Evolutionary conservation across 2,888 invertebrate species (phyloP).

Genomic region (Rhagonycha lutea): DNA sequence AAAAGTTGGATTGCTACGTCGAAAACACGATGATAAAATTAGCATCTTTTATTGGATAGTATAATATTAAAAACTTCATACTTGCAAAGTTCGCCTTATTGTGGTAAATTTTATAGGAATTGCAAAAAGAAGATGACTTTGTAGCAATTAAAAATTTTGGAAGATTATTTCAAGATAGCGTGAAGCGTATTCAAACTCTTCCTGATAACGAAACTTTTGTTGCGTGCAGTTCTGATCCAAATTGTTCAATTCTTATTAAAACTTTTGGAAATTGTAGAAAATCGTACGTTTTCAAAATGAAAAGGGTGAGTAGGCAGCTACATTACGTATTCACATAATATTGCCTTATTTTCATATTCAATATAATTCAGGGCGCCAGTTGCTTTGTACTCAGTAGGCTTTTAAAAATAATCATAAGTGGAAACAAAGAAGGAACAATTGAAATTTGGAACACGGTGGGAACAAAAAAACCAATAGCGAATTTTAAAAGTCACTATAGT

Average conservation of each 20-base stretch:
- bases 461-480: conserved; percentile 49
- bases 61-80: conserved; percentile 41
- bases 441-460: conserved; percentile 63
- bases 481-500: conserved; percentile 45
- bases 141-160: conserved; percentile 55
- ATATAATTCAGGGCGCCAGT: conserved; percentile 58
- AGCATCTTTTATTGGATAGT: conserved; percentile 67
- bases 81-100: background rate
- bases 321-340: background rate
- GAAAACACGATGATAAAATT: conserved; percentile 59
- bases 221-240: conserved; percentile 62
- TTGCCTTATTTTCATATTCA: background rate
- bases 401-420: conserved; percentile 60
- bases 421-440: conserved; percentile 60
- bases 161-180: conserved; percentile 57
- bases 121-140: conserved; percentile 58
- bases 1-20: conserved; percentile 58
- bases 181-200: conserved; percentile 57
- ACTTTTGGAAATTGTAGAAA: conserved; percentile 58
- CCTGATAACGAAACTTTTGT: conserved; percentile 57
- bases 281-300: conserved; percentile 61
- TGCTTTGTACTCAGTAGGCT: conserved; percentile 60
- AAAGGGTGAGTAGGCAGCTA: conserved; percentile 52
- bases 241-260: conserved; percentile 56
- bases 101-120: conserved; percentile 54